Base-by-base conservation (phyloP, 2,113 vertebrate genomes). In the Aspidoscelis tigris region DNA sequence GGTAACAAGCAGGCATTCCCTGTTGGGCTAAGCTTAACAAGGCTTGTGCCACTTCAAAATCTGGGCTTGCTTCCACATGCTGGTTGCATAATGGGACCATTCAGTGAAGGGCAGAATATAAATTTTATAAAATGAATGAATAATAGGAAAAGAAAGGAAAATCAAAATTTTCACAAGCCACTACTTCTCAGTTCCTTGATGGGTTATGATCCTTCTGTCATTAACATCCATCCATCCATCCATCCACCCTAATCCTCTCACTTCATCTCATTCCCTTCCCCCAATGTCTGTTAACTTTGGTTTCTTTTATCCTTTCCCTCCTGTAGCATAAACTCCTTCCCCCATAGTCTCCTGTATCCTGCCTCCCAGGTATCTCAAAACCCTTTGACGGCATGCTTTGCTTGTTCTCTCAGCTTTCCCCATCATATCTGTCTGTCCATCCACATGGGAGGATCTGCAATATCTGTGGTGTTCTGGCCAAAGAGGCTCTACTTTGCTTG, bases 341-440 rank as follows among this genome's bases (percentile, higher is more conserved):
- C 73, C 84, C 88, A 79, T 76, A 84, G 72, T 81, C 76, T 89
- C 88, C 88, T 87, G 77, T 86, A 80, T 89, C 88, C 86, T 88
- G 88, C 76, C 65, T 91, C 84, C 82, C 88, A 89, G 90, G 90
- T 91, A 91, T 73, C 86, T 82, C 79, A 84, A n/a, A 50, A 65
- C 39, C 69, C 80, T 55, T 16, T 53, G 69, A 53, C 69, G 44
- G 75, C 87, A 87, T 88, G 89, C 26, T 21, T 83, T 82, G 80
- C 76, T 66, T 87, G 68, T 73, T 78, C n/a, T 78, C 33, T 58
- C 41, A 10, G 66, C n/a, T 55, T 61, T 12, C 16, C 33, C 76
- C 20, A n/a, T 71, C n/a, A 47, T 53, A 39, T 55, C 75, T 87
- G 69, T 73, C 69, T 82, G 55, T 73, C 26, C 11, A 47, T 26